These are phyloP conservation scores for Connochaetes taurinus DNA, from an alignment of 2,113 vertebrate genomes.

Conservation along the genomic window DNA sequence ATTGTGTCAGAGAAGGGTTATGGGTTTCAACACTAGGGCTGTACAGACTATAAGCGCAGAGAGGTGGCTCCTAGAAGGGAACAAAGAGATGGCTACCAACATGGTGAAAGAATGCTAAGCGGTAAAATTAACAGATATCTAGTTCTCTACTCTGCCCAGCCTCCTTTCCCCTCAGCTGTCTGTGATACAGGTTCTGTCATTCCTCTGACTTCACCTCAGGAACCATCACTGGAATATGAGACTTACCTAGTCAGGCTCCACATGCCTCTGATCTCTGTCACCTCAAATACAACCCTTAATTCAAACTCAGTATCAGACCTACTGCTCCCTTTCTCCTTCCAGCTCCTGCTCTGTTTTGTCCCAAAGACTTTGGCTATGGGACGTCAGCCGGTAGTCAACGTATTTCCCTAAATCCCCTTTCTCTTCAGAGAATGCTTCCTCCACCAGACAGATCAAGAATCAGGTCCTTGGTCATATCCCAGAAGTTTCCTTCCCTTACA, in stretches of 20 bases:
- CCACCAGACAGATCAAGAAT: background rate
- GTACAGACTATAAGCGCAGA: background rate
- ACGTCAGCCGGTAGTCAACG: fast-evolving
- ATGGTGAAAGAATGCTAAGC: background rate
- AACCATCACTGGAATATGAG: background rate
- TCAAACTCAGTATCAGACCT: background rate
- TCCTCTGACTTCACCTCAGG: background rate
- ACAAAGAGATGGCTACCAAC: background rate
- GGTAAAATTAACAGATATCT: background rate
- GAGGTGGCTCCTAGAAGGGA: background rate
- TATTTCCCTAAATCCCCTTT: background rate
- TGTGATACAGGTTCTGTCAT: background rate
- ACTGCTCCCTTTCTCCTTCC: background rate
- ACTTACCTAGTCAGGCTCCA: background rate
- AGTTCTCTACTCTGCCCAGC: background rate
- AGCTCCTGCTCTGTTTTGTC: background rate
- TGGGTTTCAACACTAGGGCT: background rate
- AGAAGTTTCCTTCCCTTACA: background rate
- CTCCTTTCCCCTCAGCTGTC: background rate
- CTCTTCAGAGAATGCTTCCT: background rate
- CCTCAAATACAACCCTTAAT: background rate
- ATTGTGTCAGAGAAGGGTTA: background rate
- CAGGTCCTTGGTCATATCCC: background rate
- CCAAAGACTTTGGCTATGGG: background rate
- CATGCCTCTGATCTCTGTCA: background rate